Percentiles rank a stretch among this genome's conserved stretches.
Conservation (phyloP, 2,113 vertebrate species). For the Rhynchomys soricoides region DNA sequence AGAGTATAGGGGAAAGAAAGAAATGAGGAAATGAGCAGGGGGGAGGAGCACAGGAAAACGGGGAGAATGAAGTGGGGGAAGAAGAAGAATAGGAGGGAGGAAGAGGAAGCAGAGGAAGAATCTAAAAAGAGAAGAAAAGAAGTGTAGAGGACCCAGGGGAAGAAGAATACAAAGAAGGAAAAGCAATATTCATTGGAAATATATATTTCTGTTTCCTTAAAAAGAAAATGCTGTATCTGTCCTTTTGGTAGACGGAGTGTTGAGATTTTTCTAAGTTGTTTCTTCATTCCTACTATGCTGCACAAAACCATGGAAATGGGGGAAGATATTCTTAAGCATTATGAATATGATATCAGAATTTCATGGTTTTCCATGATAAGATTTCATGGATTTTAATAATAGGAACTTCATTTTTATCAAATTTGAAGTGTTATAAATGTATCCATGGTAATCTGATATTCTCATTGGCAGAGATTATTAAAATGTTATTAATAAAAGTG, state of each 20-base stretch:
- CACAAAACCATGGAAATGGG: not conserved
- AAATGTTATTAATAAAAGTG: conserved; percentile 3
- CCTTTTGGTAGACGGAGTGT: not conserved
- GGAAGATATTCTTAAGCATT: not conserved
- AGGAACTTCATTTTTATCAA: not conserved
- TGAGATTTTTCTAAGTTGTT: not conserved
- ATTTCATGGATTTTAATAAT: conserved; percentile 16
- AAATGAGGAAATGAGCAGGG: not conserved
- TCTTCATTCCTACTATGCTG: not conserved
- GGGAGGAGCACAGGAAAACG: too few species aligned
- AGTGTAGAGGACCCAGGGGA: not conserved
- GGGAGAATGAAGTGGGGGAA: accelerated
- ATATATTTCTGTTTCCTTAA: not conserved
- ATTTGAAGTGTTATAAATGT: not conserved
- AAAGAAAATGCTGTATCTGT: not conserved
- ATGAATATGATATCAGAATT: not conserved
- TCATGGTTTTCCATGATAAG: not conserved
- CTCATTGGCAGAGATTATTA: not conserved
- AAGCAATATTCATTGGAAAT: not conserved
- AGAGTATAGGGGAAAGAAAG: too few species aligned
- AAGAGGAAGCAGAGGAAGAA: too few species aligned
- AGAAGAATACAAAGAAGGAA: not conserved
- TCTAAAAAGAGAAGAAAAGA: not conserved
- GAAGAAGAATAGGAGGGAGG: not conserved
- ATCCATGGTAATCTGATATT: not conserved